Percentiles rank a stretch among this genome's conserved stretches.
Evolutionary conservation across 1,140 invertebrate species (phyloP).

Genomic region (Adoxophyes honmai): DNA sequence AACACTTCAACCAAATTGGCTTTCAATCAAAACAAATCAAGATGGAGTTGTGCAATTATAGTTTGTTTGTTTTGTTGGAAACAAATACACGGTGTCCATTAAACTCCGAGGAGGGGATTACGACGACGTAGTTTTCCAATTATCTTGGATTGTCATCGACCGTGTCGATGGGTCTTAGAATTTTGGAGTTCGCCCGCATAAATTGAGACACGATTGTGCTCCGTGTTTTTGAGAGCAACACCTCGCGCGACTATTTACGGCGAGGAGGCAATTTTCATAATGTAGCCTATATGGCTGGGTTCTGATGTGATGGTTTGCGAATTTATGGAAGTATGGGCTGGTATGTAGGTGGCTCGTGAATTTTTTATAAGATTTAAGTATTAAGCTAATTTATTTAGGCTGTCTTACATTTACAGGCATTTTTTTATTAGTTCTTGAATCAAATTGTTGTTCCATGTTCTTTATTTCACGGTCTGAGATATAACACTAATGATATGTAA

Average conservation of each 20-base stretch:
- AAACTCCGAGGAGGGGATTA: conserved; percentile 23
- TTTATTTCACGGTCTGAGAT: too few species aligned
- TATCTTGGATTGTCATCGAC: conserved; percentile 26
- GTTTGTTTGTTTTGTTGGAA: conserved; percentile 24
- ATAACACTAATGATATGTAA: too few species aligned
- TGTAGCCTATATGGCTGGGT: background rate
- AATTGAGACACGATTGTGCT: conserved; percentile 34
- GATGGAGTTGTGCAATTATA: conserved; percentile 18
- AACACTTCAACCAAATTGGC: conserved; percentile 17
- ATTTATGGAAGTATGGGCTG: background rate
- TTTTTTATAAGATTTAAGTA: too few species aligned
- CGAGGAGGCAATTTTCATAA: conserved; percentile 11
- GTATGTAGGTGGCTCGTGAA: background rate
- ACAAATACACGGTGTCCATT: conserved; percentile 24
- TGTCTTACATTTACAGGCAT: too few species aligned
- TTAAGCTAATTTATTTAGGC: too few species aligned
- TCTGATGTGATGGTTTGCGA: conserved; percentile 2
- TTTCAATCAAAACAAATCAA: conserved; percentile 26
- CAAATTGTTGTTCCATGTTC: too few species aligned
- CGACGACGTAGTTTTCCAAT: conserved; percentile 35
- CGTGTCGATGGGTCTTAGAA: conserved; percentile 24
- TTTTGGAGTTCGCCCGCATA: conserved; percentile 25
- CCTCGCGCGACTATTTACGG: conserved; percentile 6
- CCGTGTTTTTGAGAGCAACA: conserved; percentile 36
- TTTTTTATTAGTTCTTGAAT: too few species aligned